Evolutionary conservation across 2,888 invertebrate genomes (phyloP).

Genomic region (Hydraecia micacea): DNA sequence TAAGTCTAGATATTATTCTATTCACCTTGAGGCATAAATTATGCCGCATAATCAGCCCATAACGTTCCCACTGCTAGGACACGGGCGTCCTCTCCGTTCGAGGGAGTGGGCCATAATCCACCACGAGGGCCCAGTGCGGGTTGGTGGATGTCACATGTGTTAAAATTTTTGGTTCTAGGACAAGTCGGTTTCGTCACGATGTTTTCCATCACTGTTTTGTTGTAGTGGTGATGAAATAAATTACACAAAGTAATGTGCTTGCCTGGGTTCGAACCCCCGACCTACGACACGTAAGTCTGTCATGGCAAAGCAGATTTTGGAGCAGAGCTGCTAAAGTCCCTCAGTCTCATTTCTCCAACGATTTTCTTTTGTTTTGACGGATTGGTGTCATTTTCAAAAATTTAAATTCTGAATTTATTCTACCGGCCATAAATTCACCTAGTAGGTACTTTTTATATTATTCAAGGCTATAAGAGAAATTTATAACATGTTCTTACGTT

Average conservation of each 20-base stretch:
- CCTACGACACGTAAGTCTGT: background rate
- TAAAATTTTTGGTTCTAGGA: background rate
- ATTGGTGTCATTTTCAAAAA: constrained; percentile 29
- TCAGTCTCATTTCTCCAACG: background rate
- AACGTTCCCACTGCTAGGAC: background rate
- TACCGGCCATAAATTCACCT: constrained; percentile 19
- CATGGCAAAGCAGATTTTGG: background rate
- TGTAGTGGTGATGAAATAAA: background rate
- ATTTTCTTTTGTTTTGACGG: background rate
- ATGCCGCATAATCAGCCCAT: too few species aligned
- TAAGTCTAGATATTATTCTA: background rate
- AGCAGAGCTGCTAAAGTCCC: background rate
- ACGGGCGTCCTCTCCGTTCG: background rate
- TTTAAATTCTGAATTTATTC: background rate
- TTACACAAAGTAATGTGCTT: background rate
- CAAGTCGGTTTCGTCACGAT: background rate
- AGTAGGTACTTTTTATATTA: constrained; percentile 19
- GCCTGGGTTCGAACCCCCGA: background rate
- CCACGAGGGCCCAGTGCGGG: background rate
- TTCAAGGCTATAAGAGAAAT: constrained; percentile 46
- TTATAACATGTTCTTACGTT: constrained; percentile 24
- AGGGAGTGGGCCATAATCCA: background rate
- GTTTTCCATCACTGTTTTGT: background rate
- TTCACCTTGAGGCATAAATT: background rate
- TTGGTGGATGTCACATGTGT: background rate